Evolutionary conservation across 2,888 invertebrate genomes (phyloP).

Genomic region (Nowickia ferox): DNA sequence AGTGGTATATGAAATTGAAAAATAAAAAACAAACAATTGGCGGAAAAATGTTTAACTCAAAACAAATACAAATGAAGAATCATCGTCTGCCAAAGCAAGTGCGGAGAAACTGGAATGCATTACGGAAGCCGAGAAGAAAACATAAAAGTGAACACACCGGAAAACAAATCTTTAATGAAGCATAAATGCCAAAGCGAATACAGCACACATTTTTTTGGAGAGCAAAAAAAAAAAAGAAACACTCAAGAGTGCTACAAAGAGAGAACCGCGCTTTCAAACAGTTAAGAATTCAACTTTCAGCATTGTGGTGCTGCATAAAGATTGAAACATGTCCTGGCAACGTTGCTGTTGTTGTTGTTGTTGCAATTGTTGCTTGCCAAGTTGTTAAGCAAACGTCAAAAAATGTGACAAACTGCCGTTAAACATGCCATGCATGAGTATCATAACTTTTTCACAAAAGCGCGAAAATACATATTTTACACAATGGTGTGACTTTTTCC

Average conservation of each 20-base stretch:
- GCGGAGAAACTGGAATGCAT: slow-evolving; percentile 48
- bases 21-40: slow-evolving; percentile 62
- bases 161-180: slow-evolving; percentile 74
- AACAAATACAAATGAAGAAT: slow-evolving; percentile 66
- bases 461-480: slow-evolving; percentile 62
- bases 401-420: slow-evolving; percentile 71
- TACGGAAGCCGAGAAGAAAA: slow-evolving; percentile 62
- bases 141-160: slow-evolving; percentile 73
- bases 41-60: slow-evolving; percentile 46
- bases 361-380: slow-evolving; percentile 60
- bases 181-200: slow-evolving; percentile 66
- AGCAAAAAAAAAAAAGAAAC: not conserved
- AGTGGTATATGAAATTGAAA: slow-evolving; percentile 34
- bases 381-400: slow-evolving; percentile 72
- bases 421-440: slow-evolving; percentile 65
- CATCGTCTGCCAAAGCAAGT: slow-evolving; percentile 44
- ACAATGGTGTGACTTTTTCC: slow-evolving; percentile 39
- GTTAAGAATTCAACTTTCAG: slow-evolving; percentile 32
- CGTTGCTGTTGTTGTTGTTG: slow-evolving; percentile 19
- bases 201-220: slow-evolving; percentile 18
- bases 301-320: slow-evolving; percentile 6
- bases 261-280: slow-evolving; percentile 16
- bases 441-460: slow-evolving; percentile 68
- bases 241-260: slow-evolving; percentile 1
- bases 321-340: slow-evolving; percentile 12